Evolutionary conservation across 2,888 invertebrate species (phyloP).

Genomic region (Meiosimyza decipiens): DNA sequence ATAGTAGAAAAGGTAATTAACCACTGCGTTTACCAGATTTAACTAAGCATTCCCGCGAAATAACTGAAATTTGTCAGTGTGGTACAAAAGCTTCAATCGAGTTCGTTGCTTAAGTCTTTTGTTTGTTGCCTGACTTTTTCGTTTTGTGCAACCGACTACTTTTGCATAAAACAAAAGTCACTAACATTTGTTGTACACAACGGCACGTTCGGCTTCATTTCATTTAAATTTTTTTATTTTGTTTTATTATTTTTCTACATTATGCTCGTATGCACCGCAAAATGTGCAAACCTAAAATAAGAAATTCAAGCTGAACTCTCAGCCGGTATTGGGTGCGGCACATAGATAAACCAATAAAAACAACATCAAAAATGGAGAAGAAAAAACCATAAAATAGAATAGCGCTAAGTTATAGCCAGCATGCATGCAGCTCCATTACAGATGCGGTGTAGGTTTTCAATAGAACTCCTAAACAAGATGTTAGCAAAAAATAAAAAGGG

Average conservation of each 20-base stretch:
- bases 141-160: constrained; percentile 10
- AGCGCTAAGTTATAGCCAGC: background rate
- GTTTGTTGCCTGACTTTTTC: no score
- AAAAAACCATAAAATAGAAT: background rate
- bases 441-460: background rate
- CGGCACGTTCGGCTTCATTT: constrained; percentile 18
- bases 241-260: no score
- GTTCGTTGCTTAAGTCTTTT: constrained; percentile 8
- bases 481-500: no score
- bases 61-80: no score
- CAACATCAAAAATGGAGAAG: background rate
- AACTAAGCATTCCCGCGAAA: no score
- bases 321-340: constrained; percentile 32
- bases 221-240: constrained; percentile 13
- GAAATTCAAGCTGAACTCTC: background rate
- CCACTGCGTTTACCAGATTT: background rate
- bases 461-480: background rate
- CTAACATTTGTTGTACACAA: background rate
- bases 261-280: background rate
- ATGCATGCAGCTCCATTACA: constrained; percentile 3
- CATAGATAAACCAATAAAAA: background rate
- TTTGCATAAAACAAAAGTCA: background rate
- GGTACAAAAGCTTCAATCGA: no score
- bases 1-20: no score
- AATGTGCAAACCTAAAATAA: background rate